Percentiles rank a stretch among this genome's conserved stretches.
Conservation (phyloP, 2,113 vertebrate genomes). For the Semnornis frantzii region DNA sequence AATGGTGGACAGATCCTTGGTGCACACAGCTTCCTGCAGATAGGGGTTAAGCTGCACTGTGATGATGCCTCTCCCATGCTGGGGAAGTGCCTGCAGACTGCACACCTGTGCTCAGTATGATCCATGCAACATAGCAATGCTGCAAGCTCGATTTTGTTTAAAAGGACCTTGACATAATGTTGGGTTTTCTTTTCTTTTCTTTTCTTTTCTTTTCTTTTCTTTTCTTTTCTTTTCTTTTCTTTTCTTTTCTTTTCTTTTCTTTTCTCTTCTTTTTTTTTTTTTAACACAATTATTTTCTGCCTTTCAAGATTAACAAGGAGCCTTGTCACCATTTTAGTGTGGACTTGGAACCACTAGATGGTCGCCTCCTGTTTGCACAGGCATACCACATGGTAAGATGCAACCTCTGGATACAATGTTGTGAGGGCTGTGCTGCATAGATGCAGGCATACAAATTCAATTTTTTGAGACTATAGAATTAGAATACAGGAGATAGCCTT, state of each 20-base stretch:
- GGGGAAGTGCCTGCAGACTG: neutral
- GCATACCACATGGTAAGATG: neutral
- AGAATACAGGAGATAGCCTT: neutral
- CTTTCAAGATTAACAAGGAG: neutral
- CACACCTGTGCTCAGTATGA: rapidly evolving
- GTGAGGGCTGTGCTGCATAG: neutral
- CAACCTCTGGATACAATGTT: neutral
- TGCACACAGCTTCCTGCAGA: neutral
- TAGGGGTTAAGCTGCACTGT: neutral
- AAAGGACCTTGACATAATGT: neutral
- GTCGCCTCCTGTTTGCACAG: neutral
- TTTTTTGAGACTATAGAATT: neutral
- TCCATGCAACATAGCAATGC: rapidly evolving
- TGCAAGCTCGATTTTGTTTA: neutral
- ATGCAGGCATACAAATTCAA: neutral
- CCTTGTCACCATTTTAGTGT: neutral
- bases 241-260: too few species aligned
- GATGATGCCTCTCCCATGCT: rapidly evolving
- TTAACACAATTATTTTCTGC: neutral
- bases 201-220: too few species aligned
- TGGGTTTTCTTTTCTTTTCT: too few species aligned
- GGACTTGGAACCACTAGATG: neutral
- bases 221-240: too few species aligned
- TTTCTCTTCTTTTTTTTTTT: too few species aligned
- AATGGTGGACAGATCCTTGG: neutral